phyloP scores from a whole-genome alignment of 2,797 vertebrate species.

The Cercopithecus diana region DNA sequence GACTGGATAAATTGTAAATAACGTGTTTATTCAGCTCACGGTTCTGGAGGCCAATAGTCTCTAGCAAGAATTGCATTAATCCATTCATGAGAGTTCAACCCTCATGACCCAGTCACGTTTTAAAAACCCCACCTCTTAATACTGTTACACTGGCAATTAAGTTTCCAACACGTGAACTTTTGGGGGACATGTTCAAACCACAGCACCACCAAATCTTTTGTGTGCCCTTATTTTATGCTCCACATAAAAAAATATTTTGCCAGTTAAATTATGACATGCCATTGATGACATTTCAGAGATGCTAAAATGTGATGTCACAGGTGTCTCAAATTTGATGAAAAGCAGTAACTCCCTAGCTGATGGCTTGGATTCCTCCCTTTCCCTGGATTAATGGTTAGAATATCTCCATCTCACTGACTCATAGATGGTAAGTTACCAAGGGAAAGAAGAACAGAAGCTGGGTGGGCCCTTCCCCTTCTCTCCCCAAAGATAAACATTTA shows the following conservation, averaged over 20 bases:
- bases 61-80: background rate
- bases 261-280: background rate
- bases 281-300: background rate
- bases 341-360: background rate
- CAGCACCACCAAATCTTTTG: background rate
- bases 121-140: background rate
- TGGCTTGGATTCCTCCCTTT: background rate
- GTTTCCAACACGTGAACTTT: background rate
- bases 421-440: background rate
- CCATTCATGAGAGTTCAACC: background rate
- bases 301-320: background rate
- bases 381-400: background rate
- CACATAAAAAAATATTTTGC: background rate
- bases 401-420: background rate
- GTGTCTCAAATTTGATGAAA: background rate
- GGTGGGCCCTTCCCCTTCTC: background rate
- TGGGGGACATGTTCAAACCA: background rate
- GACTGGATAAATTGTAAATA: background rate
- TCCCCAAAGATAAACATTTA: background rate
- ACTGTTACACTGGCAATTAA: background rate
- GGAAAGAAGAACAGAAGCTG: background rate
- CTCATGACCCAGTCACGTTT: background rate
- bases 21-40: background rate
- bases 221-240: background rate
- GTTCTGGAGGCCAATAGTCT: background rate